Evolutionary conservation across 1,140 invertebrate genomes (phyloP).

Genomic region (Saccostrea glomerata): DNA sequence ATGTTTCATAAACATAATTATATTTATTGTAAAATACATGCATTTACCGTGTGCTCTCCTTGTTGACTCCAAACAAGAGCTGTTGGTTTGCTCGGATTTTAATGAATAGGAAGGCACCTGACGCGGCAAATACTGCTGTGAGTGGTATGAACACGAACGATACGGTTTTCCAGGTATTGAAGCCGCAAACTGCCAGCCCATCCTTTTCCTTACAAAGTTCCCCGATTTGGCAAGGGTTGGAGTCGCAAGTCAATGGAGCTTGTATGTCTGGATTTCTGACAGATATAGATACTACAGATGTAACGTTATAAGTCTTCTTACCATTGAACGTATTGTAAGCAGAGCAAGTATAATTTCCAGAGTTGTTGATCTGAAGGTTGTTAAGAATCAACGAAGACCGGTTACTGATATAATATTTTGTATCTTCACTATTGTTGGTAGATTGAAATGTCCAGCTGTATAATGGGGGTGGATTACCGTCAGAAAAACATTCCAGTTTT

Average conservation of each 20-base stretch:
- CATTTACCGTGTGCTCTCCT: too few relatives aligned
- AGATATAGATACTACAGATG: background rate
- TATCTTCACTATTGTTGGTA: background rate
- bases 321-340: background rate
- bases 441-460: background rate
- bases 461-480: background rate
- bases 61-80: background rate
- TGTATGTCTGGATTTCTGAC: background rate
- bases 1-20: too few relatives aligned
- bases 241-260: background rate
- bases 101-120: background rate
- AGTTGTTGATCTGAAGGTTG: background rate
- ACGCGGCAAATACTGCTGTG: background rate
- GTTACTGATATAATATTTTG: background rate
- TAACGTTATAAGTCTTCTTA: background rate
- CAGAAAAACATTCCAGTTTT: background rate
- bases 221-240: background rate
- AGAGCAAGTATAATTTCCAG: background rate
- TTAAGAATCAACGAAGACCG: background rate
- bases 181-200: background rate
- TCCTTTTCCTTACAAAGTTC: background rate
- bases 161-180: background rate
- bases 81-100: background rate
- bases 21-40: too few relatives aligned
- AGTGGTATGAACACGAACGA: background rate